Evolutionary conservation across 1,140 invertebrate species (phyloP), one percentile per base, ranked within the genome.

Genomic region (Formica selysi): DNA sequence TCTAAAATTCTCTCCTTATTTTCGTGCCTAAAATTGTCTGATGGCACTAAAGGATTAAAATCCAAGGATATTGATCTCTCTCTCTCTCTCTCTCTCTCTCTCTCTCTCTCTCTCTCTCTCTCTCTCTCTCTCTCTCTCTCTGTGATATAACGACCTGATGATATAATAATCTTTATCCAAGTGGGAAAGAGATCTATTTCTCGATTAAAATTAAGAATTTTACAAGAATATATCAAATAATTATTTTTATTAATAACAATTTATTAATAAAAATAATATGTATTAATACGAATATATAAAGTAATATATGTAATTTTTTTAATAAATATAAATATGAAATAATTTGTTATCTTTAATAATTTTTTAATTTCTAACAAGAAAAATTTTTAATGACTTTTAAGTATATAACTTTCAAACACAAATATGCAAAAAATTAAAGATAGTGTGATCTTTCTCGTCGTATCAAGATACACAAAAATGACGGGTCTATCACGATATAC

Each of bases 401-500:
- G 5, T n/a, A 19, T 5, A 7, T 19, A 41, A 67, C 22, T 38
- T 67, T 22, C 5, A n/a, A 11, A 19, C 32, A 36, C 8, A 36
- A 10, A 65, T 36, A 29, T 16, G 1, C 10, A 61, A 38, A 44
- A 22, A 44, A 68, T 70, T 44, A 51, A 44, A 32, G 19, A 16
- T 19, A n/a, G 29, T 22, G 29, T 6, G 2, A 13, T 0, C 22
- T 54, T 73, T 73, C 29, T 32, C 29, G 19, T 29, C 19, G 29
- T 29, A 29, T 16, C 19, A 26, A 48, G 29, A 74, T 32, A 13
- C 13, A 4, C 22, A 13, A 6, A 61, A 11, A 26, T 32, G 62
- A 13, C 44, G 10, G 76, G 38, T 68, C 16, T 19, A 44, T 76
- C 74, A 10, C 41, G 19, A 67, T n/a, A 44, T 36, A 79, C 41